Percentiles rank a stretch among this genome's conserved stretches.
Conservation (phyloP, 1,140 invertebrate genomes). For the Oscheius sp. region DNA sequence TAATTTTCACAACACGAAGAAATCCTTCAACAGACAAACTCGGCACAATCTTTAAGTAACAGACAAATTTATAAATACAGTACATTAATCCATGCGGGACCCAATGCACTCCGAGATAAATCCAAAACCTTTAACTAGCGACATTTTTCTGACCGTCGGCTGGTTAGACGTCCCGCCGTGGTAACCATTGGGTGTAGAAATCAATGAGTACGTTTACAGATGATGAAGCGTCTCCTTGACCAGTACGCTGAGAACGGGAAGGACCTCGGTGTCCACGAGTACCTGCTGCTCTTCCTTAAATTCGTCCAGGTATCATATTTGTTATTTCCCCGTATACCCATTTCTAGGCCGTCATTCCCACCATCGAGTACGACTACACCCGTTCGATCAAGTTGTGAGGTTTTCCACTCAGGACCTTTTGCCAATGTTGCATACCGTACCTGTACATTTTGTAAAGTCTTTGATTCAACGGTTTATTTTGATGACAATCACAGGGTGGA, state of each 20-base stretch:
- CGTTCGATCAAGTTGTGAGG: slow-evolving; percentile 85
- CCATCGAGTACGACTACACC: slow-evolving; percentile 98
- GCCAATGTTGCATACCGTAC: background rate
- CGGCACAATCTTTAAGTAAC: no score
- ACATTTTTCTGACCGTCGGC: no score
- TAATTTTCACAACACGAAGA: no score
- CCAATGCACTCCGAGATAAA: no score
- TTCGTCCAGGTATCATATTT: slow-evolving; percentile 72
- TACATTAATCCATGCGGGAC: no score
- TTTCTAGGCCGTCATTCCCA: slow-evolving; percentile 91
- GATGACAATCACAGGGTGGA: slow-evolving; percentile 11
- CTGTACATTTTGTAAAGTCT: background rate
- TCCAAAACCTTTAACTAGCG: no score
- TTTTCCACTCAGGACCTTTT: background rate
- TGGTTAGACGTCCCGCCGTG: no score
- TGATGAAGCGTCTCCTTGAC: slow-evolving; percentile 97
- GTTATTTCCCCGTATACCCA: background rate
- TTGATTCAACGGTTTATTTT: background rate
- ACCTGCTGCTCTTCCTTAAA: slow-evolving; percentile 98
- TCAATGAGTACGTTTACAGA: slow-evolving; percentile 7
- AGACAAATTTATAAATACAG: no score
- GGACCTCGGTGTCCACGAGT: slow-evolving; percentile 85
- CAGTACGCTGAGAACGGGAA: slow-evolving; percentile 83
- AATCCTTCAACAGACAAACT: no score
- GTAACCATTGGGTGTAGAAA: no score